A percentile compares a stretch with the other conserved stretches of the same genome.
Evolutionary conservation across 2,797 vertebrate genomes (phyloP).

Genomic region (Oreortyx pictus): DNA sequence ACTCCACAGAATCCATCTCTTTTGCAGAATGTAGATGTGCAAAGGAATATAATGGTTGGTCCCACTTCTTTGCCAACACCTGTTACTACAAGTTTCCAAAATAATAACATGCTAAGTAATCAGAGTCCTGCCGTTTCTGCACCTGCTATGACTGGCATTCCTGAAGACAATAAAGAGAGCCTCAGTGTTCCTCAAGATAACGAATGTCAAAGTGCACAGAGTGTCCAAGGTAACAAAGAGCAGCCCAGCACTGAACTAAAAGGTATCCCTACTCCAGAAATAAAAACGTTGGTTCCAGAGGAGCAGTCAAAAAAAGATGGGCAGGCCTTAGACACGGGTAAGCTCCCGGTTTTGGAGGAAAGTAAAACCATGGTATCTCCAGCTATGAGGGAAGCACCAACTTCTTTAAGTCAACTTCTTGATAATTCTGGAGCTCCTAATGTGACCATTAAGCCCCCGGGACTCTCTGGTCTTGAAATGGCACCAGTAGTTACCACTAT

Average conservation of each 20-base stretch:
- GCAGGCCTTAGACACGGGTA: constrained; percentile 76
- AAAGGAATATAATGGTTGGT: constrained; percentile 86
- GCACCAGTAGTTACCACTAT: constrained; percentile 78
- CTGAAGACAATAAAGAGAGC: constrained; percentile 86
- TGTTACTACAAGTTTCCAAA: constrained; percentile 79
- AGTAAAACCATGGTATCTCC: constrained; percentile 81
- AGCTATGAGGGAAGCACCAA: constrained; percentile 89
- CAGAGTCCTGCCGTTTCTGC: constrained; percentile 78
- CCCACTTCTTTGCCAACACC: constrained; percentile 84
- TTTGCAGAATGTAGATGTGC: constrained; percentile 85
- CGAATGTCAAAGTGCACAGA: constrained; percentile 79
- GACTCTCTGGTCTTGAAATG: constrained; percentile 76
- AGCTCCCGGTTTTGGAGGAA: constrained; percentile 81
- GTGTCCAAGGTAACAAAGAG: constrained; percentile 82
- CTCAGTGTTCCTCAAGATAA: constrained; percentile 79
- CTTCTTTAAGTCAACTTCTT: constrained; percentile 94
- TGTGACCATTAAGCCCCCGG: constrained; percentile 82
- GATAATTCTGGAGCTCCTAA: constrained; percentile 88
- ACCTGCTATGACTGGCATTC: constrained; percentile 75
- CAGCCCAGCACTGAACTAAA: constrained; percentile 83
- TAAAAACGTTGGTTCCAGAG: constrained; percentile 83
- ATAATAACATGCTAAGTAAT: constrained; percentile 79
- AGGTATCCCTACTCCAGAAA: constrained; percentile 80
- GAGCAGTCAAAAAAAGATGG: constrained; percentile 80
- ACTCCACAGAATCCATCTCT: constrained; percentile 83